phyloP scores from a whole-genome alignment of 2,797 vertebrate species.

The Pseudochirops corinnae region DNA sequence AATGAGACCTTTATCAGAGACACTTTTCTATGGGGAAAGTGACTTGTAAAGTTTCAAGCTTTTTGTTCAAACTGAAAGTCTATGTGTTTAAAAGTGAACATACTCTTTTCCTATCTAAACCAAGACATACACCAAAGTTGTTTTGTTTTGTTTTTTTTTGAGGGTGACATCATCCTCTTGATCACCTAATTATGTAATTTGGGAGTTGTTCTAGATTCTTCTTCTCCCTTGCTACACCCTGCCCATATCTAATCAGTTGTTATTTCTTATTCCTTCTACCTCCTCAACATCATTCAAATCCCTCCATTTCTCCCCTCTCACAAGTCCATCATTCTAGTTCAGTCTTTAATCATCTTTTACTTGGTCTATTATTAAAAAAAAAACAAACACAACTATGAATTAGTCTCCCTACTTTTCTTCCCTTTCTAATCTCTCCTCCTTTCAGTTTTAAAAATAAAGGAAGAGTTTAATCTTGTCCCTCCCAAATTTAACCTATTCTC shows the following conservation, averaged over 20 bases:
- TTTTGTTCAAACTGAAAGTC: not conserved
- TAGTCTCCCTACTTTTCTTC: too few relatives aligned
- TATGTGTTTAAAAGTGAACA: not conserved
- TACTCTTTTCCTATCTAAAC: not conserved
- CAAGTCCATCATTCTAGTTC: not conserved
- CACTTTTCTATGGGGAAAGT: not conserved
- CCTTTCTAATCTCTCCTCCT: too few relatives aligned
- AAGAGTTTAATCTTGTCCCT: not conserved
- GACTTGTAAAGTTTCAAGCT: not conserved
- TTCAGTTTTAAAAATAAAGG: not conserved
- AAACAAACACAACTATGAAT: too few relatives aligned
- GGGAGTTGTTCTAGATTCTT: not conserved
- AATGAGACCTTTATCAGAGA: too few relatives aligned
- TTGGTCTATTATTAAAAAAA: too few relatives aligned
- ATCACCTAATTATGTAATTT: not conserved
- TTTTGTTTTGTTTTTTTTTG: not conserved
- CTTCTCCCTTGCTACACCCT: not conserved
- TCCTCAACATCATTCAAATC: not conserved
- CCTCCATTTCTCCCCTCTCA: too few relatives aligned
- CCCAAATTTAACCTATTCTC: not conserved
- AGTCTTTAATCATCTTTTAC: too few relatives aligned
- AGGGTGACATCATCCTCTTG: not conserved
- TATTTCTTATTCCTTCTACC: not conserved
- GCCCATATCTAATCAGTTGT: not conserved
- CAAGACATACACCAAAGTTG: not conserved